Percentiles rank a stretch among this genome's conserved stretches.
Conservation (phyloP, 2,888 invertebrate genomes). For the Trachelus stipa region DNA sequence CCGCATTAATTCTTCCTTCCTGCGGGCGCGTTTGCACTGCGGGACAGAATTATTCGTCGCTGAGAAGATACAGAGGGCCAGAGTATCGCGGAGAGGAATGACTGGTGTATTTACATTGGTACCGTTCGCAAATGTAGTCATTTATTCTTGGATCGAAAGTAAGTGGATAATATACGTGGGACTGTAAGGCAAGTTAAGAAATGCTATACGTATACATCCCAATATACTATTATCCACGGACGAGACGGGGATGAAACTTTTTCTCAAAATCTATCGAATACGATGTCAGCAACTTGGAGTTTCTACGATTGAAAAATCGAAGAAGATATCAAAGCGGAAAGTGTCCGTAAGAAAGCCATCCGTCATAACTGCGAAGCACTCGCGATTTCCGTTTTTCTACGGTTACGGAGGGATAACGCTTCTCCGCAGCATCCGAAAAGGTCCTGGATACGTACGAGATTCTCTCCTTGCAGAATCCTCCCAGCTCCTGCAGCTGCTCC, state of each 20-base stretch:
- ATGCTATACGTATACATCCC: background rate
- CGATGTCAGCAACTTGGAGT: background rate
- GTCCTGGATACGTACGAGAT: background rate
- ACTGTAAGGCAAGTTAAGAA: background rate
- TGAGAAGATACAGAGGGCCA: background rate
- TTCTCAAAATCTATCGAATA: background rate
- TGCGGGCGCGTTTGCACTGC: background rate
- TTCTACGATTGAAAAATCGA: background rate
- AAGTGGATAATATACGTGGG: background rate
- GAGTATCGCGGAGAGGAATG: background rate
- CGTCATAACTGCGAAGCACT: background rate
- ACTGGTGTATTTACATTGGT: background rate
- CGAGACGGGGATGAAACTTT: background rate
- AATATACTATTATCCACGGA: background rate
- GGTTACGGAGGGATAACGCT: background rate
- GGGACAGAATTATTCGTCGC: background rate
- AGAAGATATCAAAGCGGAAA: background rate
- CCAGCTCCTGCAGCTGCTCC: constrained; percentile 35
- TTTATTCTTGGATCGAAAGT: background rate
- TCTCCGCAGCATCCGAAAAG: background rate
- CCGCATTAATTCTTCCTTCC: constrained; percentile 2
- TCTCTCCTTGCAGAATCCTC: constrained; percentile 13
- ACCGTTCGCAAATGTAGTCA: background rate
- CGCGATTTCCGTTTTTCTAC: background rate
- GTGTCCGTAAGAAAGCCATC: background rate